Evolutionary conservation across 2,113 vertebrate genomes (phyloP), one percentile per base, ranked within the genome.

Genomic region (Cromileptes altivelis): DNA sequence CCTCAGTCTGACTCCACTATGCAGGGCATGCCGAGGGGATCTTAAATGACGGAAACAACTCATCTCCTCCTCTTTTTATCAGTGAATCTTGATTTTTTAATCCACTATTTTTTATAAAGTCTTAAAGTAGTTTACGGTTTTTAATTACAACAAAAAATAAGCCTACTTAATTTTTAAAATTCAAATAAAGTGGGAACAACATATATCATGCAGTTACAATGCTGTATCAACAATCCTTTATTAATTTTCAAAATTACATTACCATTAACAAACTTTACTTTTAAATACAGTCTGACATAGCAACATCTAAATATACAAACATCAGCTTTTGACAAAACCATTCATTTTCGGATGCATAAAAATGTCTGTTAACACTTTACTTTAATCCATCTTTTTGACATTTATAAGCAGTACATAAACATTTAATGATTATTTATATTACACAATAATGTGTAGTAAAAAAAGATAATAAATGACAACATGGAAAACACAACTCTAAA

Each of bases 1-100:
- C 79, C 85, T 61, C 45, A 17, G 63, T 65, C 45, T 86, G 81
- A 88, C 72, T 77, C 68, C 18, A 21, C 45, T 10, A 7, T 45
- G 74, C 81, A 82, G 50, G 40, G 3, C 47, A 53, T 10, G 0
- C 69, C 40, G 21, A 8, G n/a, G 33, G 68, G 42, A 21, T 33
- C 27, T 67, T 49, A 10, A 76, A 57, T 37, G 13, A 53, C 2
- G 47, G 13, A 56, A 33, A 45, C 62, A 25, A 45, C 67, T 53
- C 1, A 10, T 40, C 27, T 53, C 52, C 25, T 72, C 19, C 62
- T 55, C 37, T 25, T 63, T 37, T 65, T 56, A 15, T 23, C 61
- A 8, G 1, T 25, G 47, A 45, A 23, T 73, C 23, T 57, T 0
- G 9, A 40, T 2, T 23, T 78, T 77, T 17, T 18, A 45, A 40